Evolutionary conservation across 2,888 invertebrate species (phyloP), one percentile per base, ranked within the genome.

Genomic region (Athalia rosae): DNA sequence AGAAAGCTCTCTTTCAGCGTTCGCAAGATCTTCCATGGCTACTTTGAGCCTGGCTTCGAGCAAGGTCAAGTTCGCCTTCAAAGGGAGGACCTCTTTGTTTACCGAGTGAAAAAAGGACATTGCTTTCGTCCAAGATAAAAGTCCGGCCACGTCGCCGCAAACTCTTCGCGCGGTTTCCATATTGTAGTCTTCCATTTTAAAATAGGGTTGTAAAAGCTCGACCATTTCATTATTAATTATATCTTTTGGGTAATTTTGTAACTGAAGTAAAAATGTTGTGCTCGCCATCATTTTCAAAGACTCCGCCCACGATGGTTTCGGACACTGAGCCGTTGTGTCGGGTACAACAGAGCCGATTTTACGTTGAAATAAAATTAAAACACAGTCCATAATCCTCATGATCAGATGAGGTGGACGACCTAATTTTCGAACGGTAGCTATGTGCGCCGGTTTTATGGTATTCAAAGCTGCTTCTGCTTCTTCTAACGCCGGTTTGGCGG

Each of bases 361-460:
- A 80, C 97, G 93, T 91, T 98, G 98, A 88, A 99, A 99, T 43
- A 99, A 91, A 83, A 99, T 95, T 83, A 98, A 89, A 0, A 98
- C 98, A 88, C 97, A 97, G 89, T 99, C 99, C 99, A 99, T 99
- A 83, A 99, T 99, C 80, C 98, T 93, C 98, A 99, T 96, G 86
- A 99, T 99, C 8, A 99, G 92, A 91, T 98, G 98, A 0, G 99
- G 99, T 0, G 99, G 99, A 80, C 98, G 93, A 7, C 98, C 98
- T 76, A 99, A 90, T 90, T 99, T 99, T 82, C 98, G 92, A 0
- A 99, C 98, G 69, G 97, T 97, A 2, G 98, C 93, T 82, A 99
- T 99, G 87, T 99, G 98, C 4, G 98, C 97, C 59, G 98, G 98
- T 89, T 98, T 98, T 79, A 99, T 99, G 0, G 99, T 99, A 86